Conservation (phyloP, 2,888 invertebrate genomes). For the Oligia latruncula region DNA sequence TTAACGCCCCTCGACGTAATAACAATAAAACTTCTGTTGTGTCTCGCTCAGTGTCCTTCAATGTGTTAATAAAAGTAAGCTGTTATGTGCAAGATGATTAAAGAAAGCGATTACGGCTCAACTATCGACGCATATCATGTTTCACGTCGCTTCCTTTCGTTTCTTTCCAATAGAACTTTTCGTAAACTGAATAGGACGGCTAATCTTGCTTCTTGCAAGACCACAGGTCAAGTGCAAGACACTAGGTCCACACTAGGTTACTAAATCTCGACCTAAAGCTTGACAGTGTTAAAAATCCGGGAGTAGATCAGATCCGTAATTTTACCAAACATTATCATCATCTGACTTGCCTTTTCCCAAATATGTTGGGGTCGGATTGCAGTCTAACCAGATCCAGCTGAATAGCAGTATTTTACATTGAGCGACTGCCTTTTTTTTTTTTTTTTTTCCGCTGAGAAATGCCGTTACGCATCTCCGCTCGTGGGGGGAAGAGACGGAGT, state of each 20-base stretch:
- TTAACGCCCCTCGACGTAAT: too few species aligned
- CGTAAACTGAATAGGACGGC: background rate
- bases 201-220: background rate
- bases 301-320: background rate
- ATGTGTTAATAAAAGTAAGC: background rate
- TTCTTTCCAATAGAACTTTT: too few species aligned
- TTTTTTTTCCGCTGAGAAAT: too few species aligned
- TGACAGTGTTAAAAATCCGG: background rate
- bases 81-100: background rate
- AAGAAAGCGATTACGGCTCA: background rate
- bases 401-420: background rate
- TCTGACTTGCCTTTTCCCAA: background rate
- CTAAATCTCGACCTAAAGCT: too few species aligned
- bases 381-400: background rate
- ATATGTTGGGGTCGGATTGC: background rate
- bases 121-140: background rate
- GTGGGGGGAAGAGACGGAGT: too few species aligned
- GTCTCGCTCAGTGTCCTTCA: too few species aligned
- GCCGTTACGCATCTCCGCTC: too few species aligned
- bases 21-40: too few species aligned
- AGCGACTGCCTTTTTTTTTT: too few species aligned
- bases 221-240: too few species aligned
- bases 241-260: too few species aligned
- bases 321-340: background rate
- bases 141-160: background rate